Evolutionary conservation across 53 echinoderm and acorn worm species (phyloP).

Genomic region (Astropecten irregularis): DNA sequence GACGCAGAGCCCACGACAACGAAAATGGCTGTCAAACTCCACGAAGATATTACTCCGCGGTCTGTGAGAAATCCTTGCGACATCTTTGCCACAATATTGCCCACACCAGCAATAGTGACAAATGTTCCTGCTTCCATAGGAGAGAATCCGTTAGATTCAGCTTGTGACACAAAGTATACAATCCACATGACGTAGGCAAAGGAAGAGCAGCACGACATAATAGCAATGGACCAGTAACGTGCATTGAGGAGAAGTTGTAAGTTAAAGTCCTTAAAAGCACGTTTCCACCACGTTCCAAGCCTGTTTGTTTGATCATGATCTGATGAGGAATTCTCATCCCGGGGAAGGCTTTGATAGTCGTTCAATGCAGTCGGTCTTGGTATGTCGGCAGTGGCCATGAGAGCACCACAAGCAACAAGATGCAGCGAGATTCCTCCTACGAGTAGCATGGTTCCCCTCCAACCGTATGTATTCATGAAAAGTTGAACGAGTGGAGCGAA

Average conservation of each 20-base stretch:
- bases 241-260: neutral
- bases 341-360: neutral
- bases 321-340: neutral
- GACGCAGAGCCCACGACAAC: neutral
- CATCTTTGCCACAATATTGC: neutral
- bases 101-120: neutral
- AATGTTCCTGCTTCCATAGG: neutral
- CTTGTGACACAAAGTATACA: slow-evolving; percentile 18
- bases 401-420: slow-evolving; percentile 10
- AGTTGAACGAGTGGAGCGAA: slow-evolving; percentile 5
- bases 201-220: neutral
- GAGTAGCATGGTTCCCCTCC: slow-evolving; percentile 18
- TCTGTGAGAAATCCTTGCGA: neutral
- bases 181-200: neutral
- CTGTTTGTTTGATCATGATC: too few species aligned
- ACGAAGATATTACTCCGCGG: neutral
- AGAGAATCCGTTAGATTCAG: slow-evolving; percentile 17
- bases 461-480: slow-evolving; percentile 27
- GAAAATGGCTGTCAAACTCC: neutral
- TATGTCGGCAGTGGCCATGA: neutral
- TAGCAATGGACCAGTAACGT: slow-evolving; percentile 10
- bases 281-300: neutral
- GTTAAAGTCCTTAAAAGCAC: neutral
- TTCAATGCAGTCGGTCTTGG: neutral
- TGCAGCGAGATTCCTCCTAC: neutral